Percentiles rank a stretch among this genome's conserved stretches.
phyloP scores from a whole-genome alignment of 2,888 invertebrate species.

The Oconnorella tubifera region DNA sequence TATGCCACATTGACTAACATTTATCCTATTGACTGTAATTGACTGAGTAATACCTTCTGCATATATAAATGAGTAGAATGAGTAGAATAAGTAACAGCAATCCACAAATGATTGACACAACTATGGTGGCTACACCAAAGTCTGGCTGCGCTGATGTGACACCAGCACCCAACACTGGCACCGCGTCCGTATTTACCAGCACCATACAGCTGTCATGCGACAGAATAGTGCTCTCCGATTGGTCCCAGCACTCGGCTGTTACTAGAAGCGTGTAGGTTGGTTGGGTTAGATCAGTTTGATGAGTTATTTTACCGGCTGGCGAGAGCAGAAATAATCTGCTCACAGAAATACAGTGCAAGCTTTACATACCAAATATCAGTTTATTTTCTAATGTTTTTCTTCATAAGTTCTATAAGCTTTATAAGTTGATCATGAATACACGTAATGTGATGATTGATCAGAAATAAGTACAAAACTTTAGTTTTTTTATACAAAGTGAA shows the following conservation, averaged over 20 bases:
- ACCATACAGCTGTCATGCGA: background rate
- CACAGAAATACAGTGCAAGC: no score
- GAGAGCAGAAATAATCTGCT: background rate
- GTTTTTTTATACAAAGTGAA: no score
- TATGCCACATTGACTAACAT: no score
- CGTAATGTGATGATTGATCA: no score
- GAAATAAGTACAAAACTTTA: no score
- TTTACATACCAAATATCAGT: no score
- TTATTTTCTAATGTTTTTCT: no score
- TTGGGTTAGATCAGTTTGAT: background rate
- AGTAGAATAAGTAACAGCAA: background rate
- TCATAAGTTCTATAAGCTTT: no score
- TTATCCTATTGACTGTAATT: no score
- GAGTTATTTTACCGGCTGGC: background rate
- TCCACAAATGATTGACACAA: conserved; percentile 4
- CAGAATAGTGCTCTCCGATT: background rate
- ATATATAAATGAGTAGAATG: background rate
- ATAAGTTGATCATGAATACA: no score
- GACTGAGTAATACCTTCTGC: background rate
- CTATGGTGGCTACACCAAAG: background rate
- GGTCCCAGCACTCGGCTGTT: background rate
- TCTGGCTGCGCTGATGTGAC: background rate
- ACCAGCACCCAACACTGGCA: background rate
- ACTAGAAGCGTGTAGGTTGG: background rate
- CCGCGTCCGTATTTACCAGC: background rate